These are phyloP conservation scores for Limosa lapponica DNA, from an alignment of 2,797 vertebrate species.

Conservation along the genomic window DNA sequence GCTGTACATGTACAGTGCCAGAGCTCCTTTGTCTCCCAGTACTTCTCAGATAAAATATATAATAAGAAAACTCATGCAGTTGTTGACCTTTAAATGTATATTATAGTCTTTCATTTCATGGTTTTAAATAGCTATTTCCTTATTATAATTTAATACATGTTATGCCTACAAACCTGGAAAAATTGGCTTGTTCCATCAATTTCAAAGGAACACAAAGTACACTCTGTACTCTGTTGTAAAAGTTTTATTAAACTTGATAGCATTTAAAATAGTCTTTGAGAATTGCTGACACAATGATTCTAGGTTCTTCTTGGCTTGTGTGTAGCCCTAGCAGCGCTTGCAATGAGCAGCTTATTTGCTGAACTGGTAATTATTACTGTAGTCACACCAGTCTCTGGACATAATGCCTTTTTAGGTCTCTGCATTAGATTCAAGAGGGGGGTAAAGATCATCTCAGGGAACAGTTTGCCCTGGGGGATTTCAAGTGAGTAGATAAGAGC, in stretches of 20 bases:
- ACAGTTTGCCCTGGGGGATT: constrained; percentile 29
- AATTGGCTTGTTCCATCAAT: constrained; percentile 64
- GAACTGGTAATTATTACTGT: constrained; percentile 35
- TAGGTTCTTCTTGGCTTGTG: constrained; percentile 29
- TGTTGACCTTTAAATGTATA: constrained; percentile 62
- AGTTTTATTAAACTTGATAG: constrained; percentile 69
- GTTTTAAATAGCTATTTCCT: constrained; percentile 65
- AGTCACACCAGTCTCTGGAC: neutral
- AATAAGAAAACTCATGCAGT: constrained; percentile 12
- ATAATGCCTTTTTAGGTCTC: neutral
- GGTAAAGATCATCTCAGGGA: constrained; percentile 52
- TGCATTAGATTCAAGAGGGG: constrained; percentile 27
- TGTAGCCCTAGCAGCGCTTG: neutral
- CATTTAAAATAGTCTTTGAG: constrained; percentile 60
- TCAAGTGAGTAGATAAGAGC: constrained; percentile 7
- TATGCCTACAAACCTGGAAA: constrained; percentile 65
- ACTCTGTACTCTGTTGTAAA: constrained; percentile 46
- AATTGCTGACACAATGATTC: constrained; percentile 63
- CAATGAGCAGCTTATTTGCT: constrained; percentile 37
- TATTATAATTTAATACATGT: constrained; percentile 64
- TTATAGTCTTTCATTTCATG: constrained; percentile 43
- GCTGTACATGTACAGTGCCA: neutral
- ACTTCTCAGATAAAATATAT: constrained; percentile 10
- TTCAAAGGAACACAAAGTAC: constrained; percentile 58
- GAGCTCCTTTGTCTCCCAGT: neutral